Evolutionary conservation across 2,797 vertebrate species (phyloP).

Genomic region (Triplophysa yarkandensis): DNA sequence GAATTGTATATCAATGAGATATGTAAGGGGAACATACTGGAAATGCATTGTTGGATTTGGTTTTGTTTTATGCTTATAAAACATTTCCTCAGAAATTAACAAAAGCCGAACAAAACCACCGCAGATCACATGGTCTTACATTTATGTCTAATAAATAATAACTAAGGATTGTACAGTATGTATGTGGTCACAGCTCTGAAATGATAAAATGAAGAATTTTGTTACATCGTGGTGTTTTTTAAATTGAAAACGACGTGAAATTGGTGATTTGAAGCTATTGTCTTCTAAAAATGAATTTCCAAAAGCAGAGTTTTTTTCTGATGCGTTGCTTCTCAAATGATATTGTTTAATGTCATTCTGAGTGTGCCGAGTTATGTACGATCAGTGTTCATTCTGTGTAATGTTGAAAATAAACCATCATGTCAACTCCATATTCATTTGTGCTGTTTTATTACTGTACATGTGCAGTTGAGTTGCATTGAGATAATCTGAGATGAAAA

Average conservation of each 20-base stretch:
- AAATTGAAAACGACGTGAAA: slow-evolving; percentile 3
- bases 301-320: slow-evolving; percentile 64
- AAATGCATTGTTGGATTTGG: too few relatives aligned
- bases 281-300: slow-evolving; percentile 76
- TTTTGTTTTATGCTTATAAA: not conserved
- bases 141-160: not conserved
- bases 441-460: not conserved
- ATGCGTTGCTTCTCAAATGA: slow-evolving; percentile 69
- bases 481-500: too few relatives aligned
- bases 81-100: not conserved
- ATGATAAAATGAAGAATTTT: not conserved
- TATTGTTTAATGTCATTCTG: slow-evolving; percentile 67
- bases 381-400: slow-evolving; percentile 52
- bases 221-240: slow-evolving; percentile 22
- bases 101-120: not conserved
- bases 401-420: slow-evolving; percentile 60
- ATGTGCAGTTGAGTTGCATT: too few relatives aligned
- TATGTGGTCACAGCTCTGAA: too few relatives aligned
- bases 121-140: not conserved
- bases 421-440: slow-evolving; percentile 34
- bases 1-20: not conserved
- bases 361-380: slow-evolving; percentile 61
- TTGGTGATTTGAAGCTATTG: slow-evolving; percentile 33
- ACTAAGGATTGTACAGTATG: too few relatives aligned
- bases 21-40: not conserved